Conservation (phyloP, 2,113 vertebrate genomes). For the Muscicapa adusta region DNA sequence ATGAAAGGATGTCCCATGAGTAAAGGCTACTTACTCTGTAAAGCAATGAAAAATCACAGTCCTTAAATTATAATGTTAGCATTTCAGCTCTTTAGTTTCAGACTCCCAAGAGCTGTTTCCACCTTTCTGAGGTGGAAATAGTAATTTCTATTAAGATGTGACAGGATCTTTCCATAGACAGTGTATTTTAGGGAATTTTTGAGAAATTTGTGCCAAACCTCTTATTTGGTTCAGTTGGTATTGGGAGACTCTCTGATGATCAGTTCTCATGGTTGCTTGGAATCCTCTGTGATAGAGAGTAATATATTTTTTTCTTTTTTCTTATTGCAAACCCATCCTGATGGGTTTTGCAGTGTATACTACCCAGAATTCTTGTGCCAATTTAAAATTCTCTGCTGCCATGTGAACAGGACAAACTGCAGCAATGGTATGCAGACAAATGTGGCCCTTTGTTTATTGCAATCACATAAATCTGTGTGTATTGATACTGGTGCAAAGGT, state of each 20-base stretch:
- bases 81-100: not conserved
- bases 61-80: not conserved
- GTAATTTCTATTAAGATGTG: not conserved
- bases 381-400: not conserved
- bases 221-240: not conserved
- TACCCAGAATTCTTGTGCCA: not conserved
- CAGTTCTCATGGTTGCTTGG: not conserved
- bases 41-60: not conserved
- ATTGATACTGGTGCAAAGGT: slow-evolving; percentile 6
- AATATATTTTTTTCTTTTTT: not conserved
- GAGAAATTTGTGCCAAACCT: not conserved
- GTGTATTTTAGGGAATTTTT: not conserved
- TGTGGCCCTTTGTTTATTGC: not conserved
- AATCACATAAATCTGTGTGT: not conserved
- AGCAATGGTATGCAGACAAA: slow-evolving; percentile 26
- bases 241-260: not conserved
- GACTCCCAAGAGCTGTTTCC: not conserved
- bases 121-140: not conserved
- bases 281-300: not conserved
- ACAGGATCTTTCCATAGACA: not conserved
- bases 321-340: not conserved
- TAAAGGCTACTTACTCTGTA: not conserved
- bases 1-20: not conserved
- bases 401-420: slow-evolving; percentile 1
- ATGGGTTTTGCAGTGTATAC: not conserved